Conservation (phyloP, 2,888 invertebrate genomes). For the Timema cristinae region DNA sequence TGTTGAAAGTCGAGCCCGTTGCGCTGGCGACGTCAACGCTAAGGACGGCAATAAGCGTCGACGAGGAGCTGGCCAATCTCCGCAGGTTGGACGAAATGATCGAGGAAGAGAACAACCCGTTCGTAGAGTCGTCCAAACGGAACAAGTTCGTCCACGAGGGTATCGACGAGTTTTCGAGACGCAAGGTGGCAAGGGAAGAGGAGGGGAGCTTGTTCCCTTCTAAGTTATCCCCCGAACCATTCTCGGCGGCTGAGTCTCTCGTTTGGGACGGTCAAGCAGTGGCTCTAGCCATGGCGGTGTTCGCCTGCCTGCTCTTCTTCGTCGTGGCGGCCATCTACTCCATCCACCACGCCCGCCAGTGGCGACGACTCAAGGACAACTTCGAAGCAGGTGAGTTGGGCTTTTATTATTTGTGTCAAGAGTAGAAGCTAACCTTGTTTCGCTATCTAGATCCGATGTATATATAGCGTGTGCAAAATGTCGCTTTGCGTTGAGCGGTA, state of each 20-base stretch:
- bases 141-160: too few species aligned
- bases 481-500: too few species aligned
- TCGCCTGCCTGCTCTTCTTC: conserved; percentile 76
- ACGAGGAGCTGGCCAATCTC: conserved; percentile 2
- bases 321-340: conserved; percentile 71
- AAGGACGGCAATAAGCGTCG: conserved; percentile 4
- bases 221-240: conserved; percentile 30
- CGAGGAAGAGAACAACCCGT: not conserved
- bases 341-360: conserved; percentile 72
- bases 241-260: conserved; percentile 47
- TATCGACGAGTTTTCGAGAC: too few species aligned
- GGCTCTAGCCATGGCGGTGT: conserved; percentile 66
- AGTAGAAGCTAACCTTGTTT: too few species aligned
- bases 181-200: too few species aligned
- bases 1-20: not conserved
- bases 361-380: conserved; percentile 72
- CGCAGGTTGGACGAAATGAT: not conserved
- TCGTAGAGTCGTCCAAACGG: too few species aligned
- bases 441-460: too few species aligned
- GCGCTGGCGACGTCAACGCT: conserved; percentile 4
- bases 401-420: too few species aligned
- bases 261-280: conserved; percentile 73
- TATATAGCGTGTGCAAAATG: too few species aligned
- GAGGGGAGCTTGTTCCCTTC: too few species aligned
- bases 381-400: conserved; percentile 50